Conservation (phyloP, 2,888 invertebrate genomes). For the Aphodius granarius region DNA sequence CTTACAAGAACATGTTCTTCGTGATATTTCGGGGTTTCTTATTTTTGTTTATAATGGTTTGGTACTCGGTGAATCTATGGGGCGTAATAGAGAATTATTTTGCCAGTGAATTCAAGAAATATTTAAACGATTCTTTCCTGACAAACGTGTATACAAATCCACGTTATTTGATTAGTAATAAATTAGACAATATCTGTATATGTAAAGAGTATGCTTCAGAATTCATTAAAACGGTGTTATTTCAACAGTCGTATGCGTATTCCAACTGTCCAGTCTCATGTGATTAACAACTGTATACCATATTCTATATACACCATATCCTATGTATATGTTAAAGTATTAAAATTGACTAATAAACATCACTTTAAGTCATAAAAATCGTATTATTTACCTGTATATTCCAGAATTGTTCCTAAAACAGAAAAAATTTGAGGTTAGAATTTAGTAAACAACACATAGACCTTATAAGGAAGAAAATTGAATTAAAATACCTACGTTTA, state of each 20-base stretch:
- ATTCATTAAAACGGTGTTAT: neutral
- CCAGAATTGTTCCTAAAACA: neutral
- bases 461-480: neutral
- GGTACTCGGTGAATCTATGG: conserved; percentile 73
- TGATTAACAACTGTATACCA: neutral
- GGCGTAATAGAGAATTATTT: conserved; percentile 76
- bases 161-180: neutral
- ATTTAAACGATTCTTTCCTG: conserved; percentile 56
- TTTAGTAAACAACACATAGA: conserved; percentile 10
- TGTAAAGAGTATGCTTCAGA: neutral
- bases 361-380: conserved; percentile 1
- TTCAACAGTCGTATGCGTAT: neutral
- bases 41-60: conserved; percentile 67
- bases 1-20: conserved; percentile 59
- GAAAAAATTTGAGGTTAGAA: conserved; percentile 14
- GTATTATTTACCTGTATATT: neutral
- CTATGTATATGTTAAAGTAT: neutral
- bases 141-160: conserved; percentile 37
- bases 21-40: conserved; percentile 65
- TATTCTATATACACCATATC: no score
- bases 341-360: neutral
- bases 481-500: neutral
- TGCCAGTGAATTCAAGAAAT: conserved; percentile 67
- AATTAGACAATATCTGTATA: neutral
- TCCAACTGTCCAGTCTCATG: neutral